Base-by-base conservation (phyloP, 2,888 invertebrate genomes). In the Celastrina argiolus region DNA sequence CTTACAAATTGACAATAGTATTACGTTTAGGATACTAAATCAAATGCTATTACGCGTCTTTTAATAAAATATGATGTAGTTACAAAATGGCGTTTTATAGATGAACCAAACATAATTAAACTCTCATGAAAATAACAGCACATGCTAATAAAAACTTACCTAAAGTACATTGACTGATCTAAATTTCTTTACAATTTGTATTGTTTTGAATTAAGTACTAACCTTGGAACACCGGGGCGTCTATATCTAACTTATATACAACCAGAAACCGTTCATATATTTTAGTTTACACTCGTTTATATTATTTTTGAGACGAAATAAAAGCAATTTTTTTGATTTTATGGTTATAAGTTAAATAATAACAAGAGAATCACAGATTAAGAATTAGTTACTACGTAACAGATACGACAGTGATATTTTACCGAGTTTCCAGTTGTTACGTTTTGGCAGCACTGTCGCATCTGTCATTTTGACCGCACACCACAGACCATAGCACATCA, bases 261-360 rank as follows among this genome's bases (percentile, higher is more conserved):
- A 76, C 76, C 76, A 78, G 78, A 79, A 75, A 75, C 74, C 73
- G 72, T 71, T 70, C 58, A 71, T 69, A 69, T 66, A 61, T 39
- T 66, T 64, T 65, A 68, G 64, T 71, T 79, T 77, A 72, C 66
- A 58, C 59, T 61, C 74, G 76, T 77, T 81, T 82, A 74, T 76
- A 78, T 75, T 76, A 76, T 82, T 81, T 81, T 74, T 76, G 72
- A 70, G 71, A 73, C 76, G 81, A 84, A 87, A 81, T 84, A 82
- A 81, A 80, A 82, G 78, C 76, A 80, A 85, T 86, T 83, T 79
- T 80, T 78, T 71, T 76, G 79, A 82, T 82, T 84, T 84, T 83
- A 87, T 87, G 89, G 89, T 89, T 85, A 82, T 76, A 74, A 80
- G 77, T 78, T 84, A 81, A 87, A 88, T 88, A 88, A 88, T 87